Percentiles rank a stretch among this genome's conserved stretches.
Conservation (phyloP, 64 coral and sea anemone species). For the Montipora cactus region DNA sequence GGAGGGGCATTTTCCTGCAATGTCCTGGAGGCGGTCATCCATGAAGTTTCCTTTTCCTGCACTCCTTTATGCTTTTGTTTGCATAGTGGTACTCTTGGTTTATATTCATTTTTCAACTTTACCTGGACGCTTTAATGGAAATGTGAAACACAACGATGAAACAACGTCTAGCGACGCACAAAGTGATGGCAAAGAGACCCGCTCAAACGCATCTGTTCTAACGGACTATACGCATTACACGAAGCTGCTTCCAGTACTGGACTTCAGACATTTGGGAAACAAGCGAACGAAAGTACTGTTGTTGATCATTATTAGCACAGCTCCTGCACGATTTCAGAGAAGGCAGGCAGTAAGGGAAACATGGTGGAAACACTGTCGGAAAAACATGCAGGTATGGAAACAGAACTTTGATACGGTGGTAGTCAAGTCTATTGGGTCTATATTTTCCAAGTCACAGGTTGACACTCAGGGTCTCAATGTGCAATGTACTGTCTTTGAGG, state of each 20-base stretch:
- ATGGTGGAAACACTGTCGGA: constrained; percentile 14
- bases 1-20: background rate
- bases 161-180: background rate
- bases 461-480: too few species aligned
- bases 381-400: background rate
- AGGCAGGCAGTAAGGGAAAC: background rate
- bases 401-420: background rate
- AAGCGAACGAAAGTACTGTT: background rate
- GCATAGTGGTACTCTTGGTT: background rate
- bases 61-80: background rate
- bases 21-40: background rate
- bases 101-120: background rate
- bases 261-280: background rate
- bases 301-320: background rate
- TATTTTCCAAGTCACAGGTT: background rate
- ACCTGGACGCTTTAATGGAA: background rate
- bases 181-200: background rate
- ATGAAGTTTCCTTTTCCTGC: background rate
- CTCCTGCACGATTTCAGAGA: background rate
- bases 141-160: too few species aligned
- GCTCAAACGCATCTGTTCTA: background rate
- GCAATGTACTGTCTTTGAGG: too few species aligned
- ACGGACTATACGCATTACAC: background rate
- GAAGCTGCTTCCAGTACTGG: background rate
- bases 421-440: background rate